A percentile compares a stretch with the other conserved stretches of the same genome.
Evolutionary conservation across 2,113 vertebrate species (phyloP).

Genomic region (Pristiophorus japonicus): DNA sequence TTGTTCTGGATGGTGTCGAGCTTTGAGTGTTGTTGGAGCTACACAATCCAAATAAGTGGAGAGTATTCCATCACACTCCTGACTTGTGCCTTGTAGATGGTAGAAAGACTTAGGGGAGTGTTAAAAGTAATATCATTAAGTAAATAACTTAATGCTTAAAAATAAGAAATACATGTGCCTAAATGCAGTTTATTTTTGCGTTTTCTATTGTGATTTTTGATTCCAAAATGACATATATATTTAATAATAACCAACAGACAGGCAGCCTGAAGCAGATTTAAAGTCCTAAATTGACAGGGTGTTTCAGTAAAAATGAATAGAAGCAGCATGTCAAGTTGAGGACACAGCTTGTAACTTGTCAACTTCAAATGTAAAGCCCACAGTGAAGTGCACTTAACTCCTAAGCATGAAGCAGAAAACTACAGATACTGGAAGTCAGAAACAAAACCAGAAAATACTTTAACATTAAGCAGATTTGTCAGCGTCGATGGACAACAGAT

Average conservation of each 20-base stretch:
- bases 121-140: neutral
- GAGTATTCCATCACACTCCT: too few species aligned
- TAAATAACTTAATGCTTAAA: neutral
- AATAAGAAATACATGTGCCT: neutral
- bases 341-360: neutral
- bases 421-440: neutral
- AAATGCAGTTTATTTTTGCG: neutral
- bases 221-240: neutral
- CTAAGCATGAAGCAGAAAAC: neutral
- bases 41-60: too few species aligned
- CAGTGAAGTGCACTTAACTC: neutral
- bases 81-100: too few species aligned
- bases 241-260: neutral
- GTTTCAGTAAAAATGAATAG: constrained; percentile 1
- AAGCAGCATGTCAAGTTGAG: neutral
- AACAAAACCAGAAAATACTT: neutral
- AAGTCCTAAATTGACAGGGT: neutral
- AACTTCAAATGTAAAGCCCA: neutral
- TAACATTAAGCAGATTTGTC: neutral
- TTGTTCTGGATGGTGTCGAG: too few species aligned
- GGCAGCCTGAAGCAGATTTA: neutral
- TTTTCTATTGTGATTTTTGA: neutral
- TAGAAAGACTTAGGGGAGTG: too few species aligned
- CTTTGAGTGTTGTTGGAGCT: too few species aligned
- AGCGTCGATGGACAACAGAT: neutral